Evolutionary conservation across 2,113 vertebrate genomes (phyloP), one percentile per base, ranked within the genome.

Genomic region (Oncorhynchus mykiss): DNA sequence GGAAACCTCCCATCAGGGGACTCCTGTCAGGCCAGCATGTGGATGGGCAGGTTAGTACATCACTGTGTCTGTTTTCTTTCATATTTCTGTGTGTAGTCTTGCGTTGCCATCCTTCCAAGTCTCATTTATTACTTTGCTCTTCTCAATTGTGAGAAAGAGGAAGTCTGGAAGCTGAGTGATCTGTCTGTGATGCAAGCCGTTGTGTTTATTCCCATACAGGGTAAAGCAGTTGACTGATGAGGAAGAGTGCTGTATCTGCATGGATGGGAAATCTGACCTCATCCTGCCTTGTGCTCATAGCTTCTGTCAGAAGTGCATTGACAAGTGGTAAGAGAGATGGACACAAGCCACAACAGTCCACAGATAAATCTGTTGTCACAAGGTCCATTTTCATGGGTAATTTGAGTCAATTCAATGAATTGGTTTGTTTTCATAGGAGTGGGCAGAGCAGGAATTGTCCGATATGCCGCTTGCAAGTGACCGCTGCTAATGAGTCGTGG

Each of bases 261-360:
- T 99, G 97, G 98, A 99, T 25, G 95, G 96, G 0, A 96, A 95
- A 73, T 94, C 95, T 25, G 98, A 99, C 90, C 93, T 99, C 59
- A 99, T 99, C 84, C 92, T 99, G 80, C 97, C 98, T 0, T 99
- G 98, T 69, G 92, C 96, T 14, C 98, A 99, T 93, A 99, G 94
- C 87, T 99, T 99, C 91, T 99, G 98, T 90, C 98, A 99, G 94
- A 99, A 98, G 76, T 99, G 98, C 88, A 99, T 99, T 70, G 98
- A 99, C 85, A 99, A 96, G 89, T 99, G 98, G 97, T 98, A 89
- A 92, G 89, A 64, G 5, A 31, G 18, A n/a, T 31, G n/a, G 16
- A 73, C 64, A 67, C 62, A 24, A 34, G 20, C 3, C 67, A 71
- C 31, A 60, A 16, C n/a, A 9, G n/a, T 22, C 20, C 59, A 22